phyloP scores from a whole-genome alignment of 2,888 invertebrate genomes.

The Busseola fusca region DNA sequence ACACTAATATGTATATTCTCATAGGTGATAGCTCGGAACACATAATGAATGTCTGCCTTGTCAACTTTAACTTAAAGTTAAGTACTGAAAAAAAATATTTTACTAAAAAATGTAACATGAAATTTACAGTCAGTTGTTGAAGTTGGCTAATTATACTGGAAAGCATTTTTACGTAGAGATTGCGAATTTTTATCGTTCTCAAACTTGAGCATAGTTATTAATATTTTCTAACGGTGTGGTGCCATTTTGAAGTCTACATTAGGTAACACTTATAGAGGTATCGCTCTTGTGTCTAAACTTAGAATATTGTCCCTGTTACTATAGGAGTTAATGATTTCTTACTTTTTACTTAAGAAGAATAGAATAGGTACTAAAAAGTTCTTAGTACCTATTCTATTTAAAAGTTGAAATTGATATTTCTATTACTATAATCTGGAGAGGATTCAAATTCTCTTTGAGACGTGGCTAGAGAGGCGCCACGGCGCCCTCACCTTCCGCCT shows the following conservation, averaged over 20 bases:
- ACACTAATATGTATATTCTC: background rate
- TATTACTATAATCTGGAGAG: background rate
- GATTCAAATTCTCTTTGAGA: too few species aligned
- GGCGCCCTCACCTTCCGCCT: too few species aligned
- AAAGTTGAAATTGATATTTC: background rate
- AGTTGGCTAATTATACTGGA: background rate
- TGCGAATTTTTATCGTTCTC: too few species aligned
- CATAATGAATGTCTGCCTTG: background rate
- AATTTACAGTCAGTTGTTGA: background rate
- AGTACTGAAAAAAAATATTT: background rate
- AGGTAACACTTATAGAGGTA: background rate
- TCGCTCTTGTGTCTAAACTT: background rate
- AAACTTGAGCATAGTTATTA: background rate
- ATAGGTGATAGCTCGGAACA: background rate
- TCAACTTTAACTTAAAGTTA: background rate
- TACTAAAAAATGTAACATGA: slow-evolving; percentile 1
- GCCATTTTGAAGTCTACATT: background rate
- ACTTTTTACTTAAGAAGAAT: too few species aligned
- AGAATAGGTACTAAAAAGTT: too few species aligned
- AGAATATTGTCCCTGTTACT: background rate
- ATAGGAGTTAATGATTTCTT: background rate
- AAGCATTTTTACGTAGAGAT: background rate
- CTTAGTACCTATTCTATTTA: background rate
- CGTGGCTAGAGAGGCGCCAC: too few species aligned
- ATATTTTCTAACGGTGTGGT: background rate